These are phyloP conservation scores for Panagrolaimus sp. DNA, from an alignment of 1,140 invertebrate species.

Conservation along the genomic window DNA sequence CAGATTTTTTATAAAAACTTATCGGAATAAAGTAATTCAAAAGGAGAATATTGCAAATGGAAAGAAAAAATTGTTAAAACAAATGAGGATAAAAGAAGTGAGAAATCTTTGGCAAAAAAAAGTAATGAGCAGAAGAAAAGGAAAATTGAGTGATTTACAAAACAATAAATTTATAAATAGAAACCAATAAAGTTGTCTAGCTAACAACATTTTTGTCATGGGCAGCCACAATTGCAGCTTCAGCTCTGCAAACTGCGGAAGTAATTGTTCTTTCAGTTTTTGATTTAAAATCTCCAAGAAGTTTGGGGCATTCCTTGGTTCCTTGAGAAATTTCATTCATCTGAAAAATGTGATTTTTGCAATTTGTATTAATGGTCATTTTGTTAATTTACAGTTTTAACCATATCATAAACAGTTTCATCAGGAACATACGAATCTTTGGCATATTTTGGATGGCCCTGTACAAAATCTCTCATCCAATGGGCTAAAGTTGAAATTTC, in stretches of 20 bases:
- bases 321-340: constrained; percentile 41
- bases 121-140: no score
- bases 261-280: constrained; percentile 40
- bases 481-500: constrained; percentile 72
- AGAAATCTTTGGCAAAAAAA: no score
- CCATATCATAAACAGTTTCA: constrained; percentile 82
- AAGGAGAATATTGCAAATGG: no score
- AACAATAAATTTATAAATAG: no score
- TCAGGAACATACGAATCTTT: constrained; percentile 82
- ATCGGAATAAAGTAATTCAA: no score
- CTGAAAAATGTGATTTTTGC: constrained; percentile 18
- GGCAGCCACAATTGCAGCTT: constrained; percentile 13
- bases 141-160: no score
- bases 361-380: not conserved
- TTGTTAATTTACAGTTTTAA: constrained; percentile 60
- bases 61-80: no score
- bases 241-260: constrained; percentile 34
- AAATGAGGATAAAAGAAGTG: no score
- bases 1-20: no score
- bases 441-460: constrained; percentile 77
- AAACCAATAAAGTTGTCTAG: no score
- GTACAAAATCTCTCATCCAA: constrained; percentile 85
- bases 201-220: no score
- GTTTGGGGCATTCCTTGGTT: constrained; percentile 32
- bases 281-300: constrained; percentile 37